Percentiles rank a stretch among this genome's conserved stretches.
Evolutionary conservation across 2,113 vertebrate genomes (phyloP).

Genomic region (Lasiurus cinereus): DNA sequence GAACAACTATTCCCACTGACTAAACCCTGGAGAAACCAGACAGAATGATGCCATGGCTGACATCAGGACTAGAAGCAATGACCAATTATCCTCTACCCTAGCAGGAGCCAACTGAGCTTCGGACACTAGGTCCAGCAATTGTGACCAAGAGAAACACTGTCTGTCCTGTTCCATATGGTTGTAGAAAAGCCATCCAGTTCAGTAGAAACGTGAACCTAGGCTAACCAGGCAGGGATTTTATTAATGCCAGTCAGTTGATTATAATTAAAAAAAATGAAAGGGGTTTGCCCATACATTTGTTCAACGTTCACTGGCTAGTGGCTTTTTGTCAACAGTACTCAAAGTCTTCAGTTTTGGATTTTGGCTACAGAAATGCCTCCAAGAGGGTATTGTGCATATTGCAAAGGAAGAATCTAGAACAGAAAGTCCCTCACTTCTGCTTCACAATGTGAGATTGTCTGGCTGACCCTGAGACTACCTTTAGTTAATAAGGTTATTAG

Average conservation of each 20-base stretch:
- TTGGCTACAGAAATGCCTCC: background rate
- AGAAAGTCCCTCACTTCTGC: background rate
- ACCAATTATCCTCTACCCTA: background rate
- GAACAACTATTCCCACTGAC: background rate
- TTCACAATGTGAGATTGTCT: background rate
- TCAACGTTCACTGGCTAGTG: background rate
- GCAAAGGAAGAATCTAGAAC: background rate
- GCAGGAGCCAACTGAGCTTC: background rate
- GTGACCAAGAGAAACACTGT: background rate
- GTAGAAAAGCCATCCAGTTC: background rate
- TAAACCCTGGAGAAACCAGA: background rate
- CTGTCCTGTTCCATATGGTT: too few species aligned
- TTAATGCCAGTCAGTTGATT: background rate
- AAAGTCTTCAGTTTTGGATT: background rate
- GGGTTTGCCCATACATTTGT: background rate
- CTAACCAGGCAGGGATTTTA: background rate
- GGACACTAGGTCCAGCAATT: background rate
- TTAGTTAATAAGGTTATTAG: background rate
- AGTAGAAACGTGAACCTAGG: background rate
- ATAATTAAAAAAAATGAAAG: background rate
- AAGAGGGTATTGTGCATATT: background rate
- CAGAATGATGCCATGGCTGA: background rate
- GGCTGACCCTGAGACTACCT: background rate
- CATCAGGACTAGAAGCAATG: background rate
- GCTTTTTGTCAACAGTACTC: background rate